Evolutionary conservation across 2,113 vertebrate genomes (phyloP).

Genomic region (Podarcis muralis): DNA sequence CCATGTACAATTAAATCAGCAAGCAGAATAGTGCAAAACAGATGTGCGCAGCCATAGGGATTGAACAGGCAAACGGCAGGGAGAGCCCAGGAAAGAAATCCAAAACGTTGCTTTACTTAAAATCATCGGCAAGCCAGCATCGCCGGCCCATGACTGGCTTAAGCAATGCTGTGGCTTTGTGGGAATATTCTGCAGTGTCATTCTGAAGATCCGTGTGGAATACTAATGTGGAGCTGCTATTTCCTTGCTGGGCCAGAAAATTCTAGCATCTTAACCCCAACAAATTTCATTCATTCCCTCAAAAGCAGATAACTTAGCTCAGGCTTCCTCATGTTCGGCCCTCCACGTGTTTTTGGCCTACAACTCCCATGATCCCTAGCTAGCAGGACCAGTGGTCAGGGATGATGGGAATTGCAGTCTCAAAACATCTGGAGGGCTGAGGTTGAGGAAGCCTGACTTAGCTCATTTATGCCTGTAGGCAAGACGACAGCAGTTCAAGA

Average conservation of each 20-base stretch:
- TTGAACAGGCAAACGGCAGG: fast-evolving
- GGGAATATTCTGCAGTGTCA: constrained; percentile 30
- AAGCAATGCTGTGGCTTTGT: constrained; percentile 56
- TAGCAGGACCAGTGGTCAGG: too few relatives aligned
- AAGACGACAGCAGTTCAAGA: neutral
- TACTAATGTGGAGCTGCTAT: constrained; percentile 50
- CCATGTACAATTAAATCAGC: constrained; percentile 58
- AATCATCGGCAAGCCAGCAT: constrained; percentile 47
- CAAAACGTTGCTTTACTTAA: constrained; percentile 35
- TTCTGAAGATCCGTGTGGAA: constrained; percentile 51
- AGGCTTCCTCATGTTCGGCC: too few relatives aligned
- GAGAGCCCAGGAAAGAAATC: constrained; percentile 19
- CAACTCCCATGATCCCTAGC: too few relatives aligned
- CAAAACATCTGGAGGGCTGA: too few relatives aligned
- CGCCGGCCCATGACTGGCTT: constrained; percentile 44
- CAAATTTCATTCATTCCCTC: constrained; percentile 8
- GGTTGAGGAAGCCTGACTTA: too few relatives aligned
- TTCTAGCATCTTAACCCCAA: neutral
- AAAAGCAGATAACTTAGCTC: neutral
- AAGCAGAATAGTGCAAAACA: constrained; percentile 51
- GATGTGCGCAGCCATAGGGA: constrained; percentile 51
- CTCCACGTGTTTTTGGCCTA: too few relatives aligned
- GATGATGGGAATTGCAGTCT: too few relatives aligned
- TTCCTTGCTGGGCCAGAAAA: neutral
- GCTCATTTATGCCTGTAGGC: neutral